Conservation (phyloP, 2,888 invertebrate species). For the Hymenopus coronatus region DNA sequence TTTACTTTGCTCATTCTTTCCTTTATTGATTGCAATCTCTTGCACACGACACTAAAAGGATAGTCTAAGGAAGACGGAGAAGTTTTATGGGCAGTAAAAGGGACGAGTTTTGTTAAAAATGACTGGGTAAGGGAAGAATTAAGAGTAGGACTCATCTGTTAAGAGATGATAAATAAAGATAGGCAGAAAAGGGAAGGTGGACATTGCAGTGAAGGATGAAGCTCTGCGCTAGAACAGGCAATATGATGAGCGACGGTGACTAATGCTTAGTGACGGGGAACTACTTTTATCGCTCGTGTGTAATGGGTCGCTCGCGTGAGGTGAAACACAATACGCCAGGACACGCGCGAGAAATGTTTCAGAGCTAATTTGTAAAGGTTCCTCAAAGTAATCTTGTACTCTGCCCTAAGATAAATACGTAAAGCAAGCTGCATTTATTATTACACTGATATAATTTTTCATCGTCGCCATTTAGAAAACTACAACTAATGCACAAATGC, state of each 20-base stretch:
- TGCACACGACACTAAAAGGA: no score
- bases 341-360: not conserved
- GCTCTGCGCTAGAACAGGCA: not conserved
- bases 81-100: no score
- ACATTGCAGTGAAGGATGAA: no score
- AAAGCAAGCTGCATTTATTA: not conserved
- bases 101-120: no score
- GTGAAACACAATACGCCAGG: not conserved
- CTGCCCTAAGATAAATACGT: not conserved
- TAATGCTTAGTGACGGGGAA: not conserved
- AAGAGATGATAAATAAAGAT: no score
- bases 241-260: not conserved
- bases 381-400: not conserved
- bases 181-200: no score
- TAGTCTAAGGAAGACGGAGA: no score
- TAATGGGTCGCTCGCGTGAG: not conserved
- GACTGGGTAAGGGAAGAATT: no score
- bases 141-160: no score
- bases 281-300: not conserved
- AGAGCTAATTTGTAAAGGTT: not conserved
- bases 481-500: not conserved
- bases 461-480: not conserved
- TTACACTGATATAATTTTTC: not conserved
- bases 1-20: no score
- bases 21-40: no score